Base-by-base conservation (phyloP, 1,140 invertebrate species). In the Sitophilus oryzae region DNA sequence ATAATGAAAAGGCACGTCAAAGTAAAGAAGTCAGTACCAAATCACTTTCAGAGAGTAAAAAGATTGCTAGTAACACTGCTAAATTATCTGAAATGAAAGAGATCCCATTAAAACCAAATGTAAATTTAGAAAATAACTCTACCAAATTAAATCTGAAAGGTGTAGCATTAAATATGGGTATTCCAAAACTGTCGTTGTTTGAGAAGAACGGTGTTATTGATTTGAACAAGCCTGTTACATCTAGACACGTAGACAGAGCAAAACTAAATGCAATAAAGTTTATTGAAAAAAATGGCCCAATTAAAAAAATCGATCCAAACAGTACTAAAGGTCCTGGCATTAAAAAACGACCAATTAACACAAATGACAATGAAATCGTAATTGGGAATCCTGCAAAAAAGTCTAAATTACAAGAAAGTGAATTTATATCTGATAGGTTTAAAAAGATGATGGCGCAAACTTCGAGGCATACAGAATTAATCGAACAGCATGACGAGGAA, bases 371-470 rank as follows among this genome's bases (percentile, higher is more conserved):
- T 61, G 25, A 35, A 4, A 15, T 41, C 10, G 42, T 64, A 15
- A 62, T 64, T 53, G 77, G 61, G 36, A 46, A 74, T 52, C 71
- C 71, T 34, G 59, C 69, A 1, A 79, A 80, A 66, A 70, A 74
- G 3, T 71, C 73, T 60, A 77, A 77, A 59, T 58, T 75, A 51
- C 63, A 67, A 51, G 70, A 77, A 65, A 72, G 73, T 62, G 58
- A 66, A 11, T 65, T 78, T 46, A 73, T 79, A 49, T 78, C 82
- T 8, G 81, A 84, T 14, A 80, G 85, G 58, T 87, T 93, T 57
- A 82, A 86, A 63, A 81, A 85, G 68, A 80, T 95, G 60, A 77
- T 95, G 71, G 85, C 89, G 64, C 77, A 80, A 0, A 85, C 82
- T 44, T 93, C 91, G 0, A 74, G 79, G 18, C 89, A 96, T 71